Base-by-base conservation (phyloP, 2,113 vertebrate species). In the Brachirus orientalis region DNA sequence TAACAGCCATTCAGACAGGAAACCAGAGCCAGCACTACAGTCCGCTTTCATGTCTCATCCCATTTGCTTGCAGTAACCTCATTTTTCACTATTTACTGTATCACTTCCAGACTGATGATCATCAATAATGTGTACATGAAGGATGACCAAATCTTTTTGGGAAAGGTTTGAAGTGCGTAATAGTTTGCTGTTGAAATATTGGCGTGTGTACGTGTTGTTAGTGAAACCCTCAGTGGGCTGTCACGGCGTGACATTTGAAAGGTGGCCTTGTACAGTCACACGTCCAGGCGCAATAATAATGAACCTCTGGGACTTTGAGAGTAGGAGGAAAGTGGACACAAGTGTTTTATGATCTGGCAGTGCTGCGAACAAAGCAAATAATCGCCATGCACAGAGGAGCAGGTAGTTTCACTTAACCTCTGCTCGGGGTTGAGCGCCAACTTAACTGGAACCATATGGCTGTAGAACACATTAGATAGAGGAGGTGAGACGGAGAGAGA, bases 401-500 rank as follows among this genome's bases (percentile, higher is more conserved):
- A 92, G 91, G 88, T 91, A 92, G 85, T 89, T 92, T 89, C 86
- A 90, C 88, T 91, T 91, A 88, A 90, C 89, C 88, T 81, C 88
- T 87, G 88, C 80, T 73, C 75, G 22, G 84, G 75, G 77, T 87
- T 36, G 70, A 80, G 85, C 60, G 56, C 67, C 77, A 72, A n/a
- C 78, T 66, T 91, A 92, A 91, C 82, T 89, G 76, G 86, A 91
- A 91, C 83, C 91, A 92, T 83, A 92, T 92, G 90, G 80, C 64
- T 19, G 71, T 56, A 36, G 60, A 73, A 65, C 40, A 69, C 75
- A 80, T 88, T 63, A 84, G 76, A 73, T 45, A 10, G 63, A 77
- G 8, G 10, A 35, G 53, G 56, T 19, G 72, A 37, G 68, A 43
- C 16, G 54, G 54, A n/a, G 57, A 55, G 63, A 56, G 44, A 66